Base-by-base conservation (phyloP, 2,113 vertebrate genomes). In the Promerops cafer region DNA sequence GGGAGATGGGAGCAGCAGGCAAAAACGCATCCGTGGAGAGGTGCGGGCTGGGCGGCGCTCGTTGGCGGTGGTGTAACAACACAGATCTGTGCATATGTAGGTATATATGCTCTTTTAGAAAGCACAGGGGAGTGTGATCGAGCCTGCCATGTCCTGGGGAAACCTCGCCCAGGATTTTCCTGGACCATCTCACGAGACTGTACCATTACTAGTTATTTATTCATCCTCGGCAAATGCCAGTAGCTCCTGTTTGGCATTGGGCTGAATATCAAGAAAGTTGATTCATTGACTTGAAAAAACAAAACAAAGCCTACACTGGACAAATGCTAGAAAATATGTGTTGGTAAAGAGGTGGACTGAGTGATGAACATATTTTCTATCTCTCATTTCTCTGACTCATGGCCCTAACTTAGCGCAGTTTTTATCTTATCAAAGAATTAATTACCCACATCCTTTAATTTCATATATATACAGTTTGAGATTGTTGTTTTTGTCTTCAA, bases 211-310 rank as follows among this genome's bases (percentile, higher is more conserved):
- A 7, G 82, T 83, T 87, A 54, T 78, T 94, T 95, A 90, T 95
- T 96, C 96, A 93, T 94, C 91, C 79, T 18, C 17, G 3, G 68
- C 85, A 95, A 95, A 95, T 95, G 94, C 96, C 94, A 95, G 2
- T 20, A 89, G 94, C 94, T 93, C 87, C 92, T 97, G 92, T 93
- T 96, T 96, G 96, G 94, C 83, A 0, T 82, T 22, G 83, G 83
- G 93, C 87, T 96, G 95, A 96, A 96, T 94, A 96, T 90, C 95
- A 93, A 86, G 78, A 71, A 94, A 95, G 95, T 97, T 97, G 91
- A 94, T 96, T 94, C 90, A 95, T 26, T 84, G 93, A 61, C 87
- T 96, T 86, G 72, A n/a, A 61, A 94, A 93, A 89, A 84, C 85
- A 89, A 95, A 90, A 77, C 72, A 66, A 95, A 97, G 93, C 95